These are phyloP conservation scores for Nannoperca obscura DNA, from an alignment of 2,797 vertebrate genomes.

Conservation along the genomic window DNA sequence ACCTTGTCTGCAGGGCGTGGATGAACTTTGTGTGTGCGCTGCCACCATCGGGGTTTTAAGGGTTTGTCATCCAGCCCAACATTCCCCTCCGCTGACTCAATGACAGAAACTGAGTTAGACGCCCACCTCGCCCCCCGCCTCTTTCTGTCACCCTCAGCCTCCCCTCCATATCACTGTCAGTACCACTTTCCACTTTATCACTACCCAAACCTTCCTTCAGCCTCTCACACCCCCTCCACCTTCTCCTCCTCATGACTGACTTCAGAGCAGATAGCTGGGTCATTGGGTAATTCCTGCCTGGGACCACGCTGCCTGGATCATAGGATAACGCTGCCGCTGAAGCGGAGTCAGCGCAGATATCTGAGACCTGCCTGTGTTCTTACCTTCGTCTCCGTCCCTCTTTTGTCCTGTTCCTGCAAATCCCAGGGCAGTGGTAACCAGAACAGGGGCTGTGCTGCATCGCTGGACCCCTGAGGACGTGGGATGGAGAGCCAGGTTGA, in stretches of 20 bases:
- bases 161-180: constrained; percentile 67
- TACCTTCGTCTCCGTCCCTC: constrained; percentile 48
- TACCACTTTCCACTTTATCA: constrained; percentile 71
- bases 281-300: constrained; percentile 71
- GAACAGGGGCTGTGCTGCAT: constrained; percentile 37
- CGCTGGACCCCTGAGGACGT: constrained; percentile 39
- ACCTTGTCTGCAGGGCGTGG: constrained; percentile 77
- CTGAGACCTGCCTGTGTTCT: constrained; percentile 54
- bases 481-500: constrained; percentile 21
- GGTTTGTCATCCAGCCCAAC: constrained; percentile 83
- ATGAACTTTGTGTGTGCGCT: constrained; percentile 34
- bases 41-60: constrained; percentile 65
- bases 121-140: constrained; percentile 47
- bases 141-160: constrained; percentile 67
- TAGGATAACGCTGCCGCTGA: constrained; percentile 65
- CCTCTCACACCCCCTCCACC: constrained; percentile 15
- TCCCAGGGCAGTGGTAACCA: constrained; percentile 42
- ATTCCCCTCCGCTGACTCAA: constrained; percentile 86
- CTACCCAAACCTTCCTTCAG: constrained; percentile 52
- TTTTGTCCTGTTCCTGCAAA: constrained; percentile 60
- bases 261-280: constrained; percentile 56
- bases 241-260: constrained; percentile 46
- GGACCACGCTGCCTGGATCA: constrained; percentile 65
- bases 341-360: constrained; percentile 59
- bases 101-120: constrained; percentile 77